phyloP scores from a whole-genome alignment of 2,888 invertebrate species.

The Eueremaeus valkanovi region DNA sequence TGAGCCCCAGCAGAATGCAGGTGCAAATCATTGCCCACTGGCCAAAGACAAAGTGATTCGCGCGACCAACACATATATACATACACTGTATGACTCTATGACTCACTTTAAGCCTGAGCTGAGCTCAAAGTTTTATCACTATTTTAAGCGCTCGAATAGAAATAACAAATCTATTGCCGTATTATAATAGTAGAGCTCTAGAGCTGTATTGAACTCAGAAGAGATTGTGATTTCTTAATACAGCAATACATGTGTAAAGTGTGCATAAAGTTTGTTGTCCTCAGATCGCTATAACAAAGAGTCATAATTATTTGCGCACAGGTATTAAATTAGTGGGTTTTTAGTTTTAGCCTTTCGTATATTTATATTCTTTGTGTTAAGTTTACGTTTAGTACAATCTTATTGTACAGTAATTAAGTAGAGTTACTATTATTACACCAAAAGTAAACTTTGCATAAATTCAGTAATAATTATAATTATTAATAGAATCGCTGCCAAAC shows the following conservation, averaged over 20 bases:
- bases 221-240: neutral
- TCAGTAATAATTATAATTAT: too few relatives aligned
- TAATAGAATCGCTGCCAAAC: too few relatives aligned
- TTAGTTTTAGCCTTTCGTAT: too few relatives aligned
- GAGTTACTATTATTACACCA: too few relatives aligned
- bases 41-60: neutral
- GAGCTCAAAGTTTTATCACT: slow-evolving; percentile 7
- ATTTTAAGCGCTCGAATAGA: neutral
- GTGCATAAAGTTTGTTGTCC: slow-evolving; percentile 6
- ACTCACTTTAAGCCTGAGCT: neutral
- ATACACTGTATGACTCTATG: neutral
- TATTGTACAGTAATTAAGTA: too few relatives aligned
- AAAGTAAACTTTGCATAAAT: too few relatives aligned
- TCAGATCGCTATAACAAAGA: neutral
- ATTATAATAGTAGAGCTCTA: too few relatives aligned
- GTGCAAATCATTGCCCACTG: neutral
- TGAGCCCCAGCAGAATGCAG: neutral
- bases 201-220: neutral
- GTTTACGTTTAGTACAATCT: too few relatives aligned
- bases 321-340: too few relatives aligned
- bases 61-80: neutral
- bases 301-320: too few relatives aligned
- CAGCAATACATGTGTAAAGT: neutral
- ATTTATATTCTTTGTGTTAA: too few relatives aligned
- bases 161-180: slow-evolving; percentile 10